Base-by-base conservation (phyloP, 2,797 vertebrate species). In the Gastrophryne carolinensis region DNA sequence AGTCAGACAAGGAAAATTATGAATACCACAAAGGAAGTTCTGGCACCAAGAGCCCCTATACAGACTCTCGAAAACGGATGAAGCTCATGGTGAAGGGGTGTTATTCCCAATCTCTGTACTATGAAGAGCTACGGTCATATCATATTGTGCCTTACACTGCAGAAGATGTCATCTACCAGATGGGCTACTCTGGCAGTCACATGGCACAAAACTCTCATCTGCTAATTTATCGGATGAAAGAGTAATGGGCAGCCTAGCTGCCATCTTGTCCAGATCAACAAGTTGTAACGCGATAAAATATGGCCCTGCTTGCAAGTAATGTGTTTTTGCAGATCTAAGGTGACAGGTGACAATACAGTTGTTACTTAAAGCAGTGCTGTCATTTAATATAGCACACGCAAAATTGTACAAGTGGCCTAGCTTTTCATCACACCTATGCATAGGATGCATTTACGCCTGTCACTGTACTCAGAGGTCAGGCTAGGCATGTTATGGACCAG, bases 81-180 rank as follows among this genome's bases (percentile, higher is more conserved):
- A 98, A 96, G 88, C 87, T 96, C 68, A 89, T 97, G 90, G 93
- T 97, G 67, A 92, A 94, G 49, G 95, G 95, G 86, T 94, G 94
- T 87, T 93, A 91, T 89, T 92, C 95, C 70, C 90, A 91, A 19
- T 84, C 91, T 9, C 92, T 95, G 49, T 90, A 93, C 83, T 93
- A 94, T 71, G 91, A 94, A 83, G 91, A 94, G 86, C 88, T 98
- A 85, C 94, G 91, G 81, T 92, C 87, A 2, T 97, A 95, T 89
- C 91, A 89, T 80, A 91, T 97, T 79, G 91, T 96, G 88, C 94
- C 94, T 83, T 96, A 93, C 67, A 87, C 90, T 85, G 87, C 94
- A 4, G 89, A 92, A 60, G 89, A 86, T 67, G 90, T 92, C 87
- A 87, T 95, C 79, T 97, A 94, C 29, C 83, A 92, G 67, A 89